Base-by-base conservation (phyloP, 2,113 vertebrate species). In the Garra rufa region DNA sequence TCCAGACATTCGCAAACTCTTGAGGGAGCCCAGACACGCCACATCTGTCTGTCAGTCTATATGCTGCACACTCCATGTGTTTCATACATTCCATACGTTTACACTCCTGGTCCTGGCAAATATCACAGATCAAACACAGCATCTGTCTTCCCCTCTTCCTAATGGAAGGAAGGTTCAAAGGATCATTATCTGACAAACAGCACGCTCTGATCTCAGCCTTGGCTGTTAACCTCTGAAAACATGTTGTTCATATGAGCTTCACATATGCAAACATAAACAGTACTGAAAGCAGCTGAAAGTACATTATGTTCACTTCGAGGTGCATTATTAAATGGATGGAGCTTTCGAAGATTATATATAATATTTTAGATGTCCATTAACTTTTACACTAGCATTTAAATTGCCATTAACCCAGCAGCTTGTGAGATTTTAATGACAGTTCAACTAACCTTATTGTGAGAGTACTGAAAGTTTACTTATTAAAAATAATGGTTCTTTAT, bases 81-180 rank as follows among this genome's bases (percentile, higher is more conserved):
- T 82, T 82, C 65, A 70, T 82, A 70, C 65, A 55, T 82, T 82
- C 65, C 80, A 82, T 70, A 71, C 46, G 0, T 70, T 86, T 41
- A 57, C 57, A 41, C 34, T 76, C 9, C 30, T 87, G 76, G 70
- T 76, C 9, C 30, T 87, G 76, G 70, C 44, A 71, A 41, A 82
- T 70, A 44, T 52, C 79, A 82, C 28, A 82, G 63, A 81, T 82
- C 44, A 81, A 70, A 81, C 52, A 46, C 63, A 38, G 61, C 43
- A 69, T 48, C 63, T 81, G 61, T 38, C 79, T 38, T 67, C 17
- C 78, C 46, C 24, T 52, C 26, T 34, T 81, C 63, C 46, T 52
- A 52, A 81, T 81, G 79, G 79, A 81, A 21, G 8, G 44, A 70
- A 38, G 28, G 63, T 70, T 82, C 63, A 70, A 82, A 82, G 80